Evolutionary conservation across 2,113 vertebrate genomes (phyloP).

Genomic region (Hemibagrus wyckioides): DNA sequence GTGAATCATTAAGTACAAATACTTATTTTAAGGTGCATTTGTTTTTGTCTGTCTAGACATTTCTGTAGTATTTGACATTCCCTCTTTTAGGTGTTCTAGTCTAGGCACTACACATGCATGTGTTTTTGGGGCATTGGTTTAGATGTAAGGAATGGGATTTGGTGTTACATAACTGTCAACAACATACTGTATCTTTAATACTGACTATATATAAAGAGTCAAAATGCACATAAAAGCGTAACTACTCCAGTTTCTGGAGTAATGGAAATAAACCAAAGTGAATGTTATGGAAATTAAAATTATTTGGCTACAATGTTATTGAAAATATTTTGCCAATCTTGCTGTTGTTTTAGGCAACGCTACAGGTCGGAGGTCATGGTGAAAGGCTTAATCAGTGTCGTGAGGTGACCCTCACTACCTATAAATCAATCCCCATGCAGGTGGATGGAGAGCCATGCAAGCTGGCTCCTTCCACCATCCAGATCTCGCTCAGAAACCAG

Average conservation of each 20-base stretch:
- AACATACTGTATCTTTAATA: neutral
- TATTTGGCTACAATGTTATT: neutral
- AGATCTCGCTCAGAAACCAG: conserved; percentile 87
- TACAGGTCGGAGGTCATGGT: conserved; percentile 94
- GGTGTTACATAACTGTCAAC: neutral
- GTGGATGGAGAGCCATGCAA: conserved; percentile 96
- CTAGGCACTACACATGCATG: neutral
- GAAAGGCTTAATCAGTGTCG: conserved; percentile 91
- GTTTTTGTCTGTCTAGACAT: neutral
- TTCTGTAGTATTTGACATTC: neutral
- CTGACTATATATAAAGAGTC: neutral
- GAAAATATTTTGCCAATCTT: neutral
- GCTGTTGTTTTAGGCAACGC: conserved; percentile 78
- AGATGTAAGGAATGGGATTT: neutral
- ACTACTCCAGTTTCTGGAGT: neutral
- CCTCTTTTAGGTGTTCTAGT: neutral
- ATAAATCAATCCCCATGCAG: conserved; percentile 95
- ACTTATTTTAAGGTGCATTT: neutral
- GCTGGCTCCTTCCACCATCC: conserved; percentile 85
- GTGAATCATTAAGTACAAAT: neutral
- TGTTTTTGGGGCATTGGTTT: neutral
- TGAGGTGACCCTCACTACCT: conserved; percentile 87
- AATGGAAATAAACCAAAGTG: neutral
- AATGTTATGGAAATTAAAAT: neutral
- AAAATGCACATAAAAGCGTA: neutral